Conservation (phyloP, 2,113 vertebrate genomes). For the Pygoscelis adeliae region DNA sequence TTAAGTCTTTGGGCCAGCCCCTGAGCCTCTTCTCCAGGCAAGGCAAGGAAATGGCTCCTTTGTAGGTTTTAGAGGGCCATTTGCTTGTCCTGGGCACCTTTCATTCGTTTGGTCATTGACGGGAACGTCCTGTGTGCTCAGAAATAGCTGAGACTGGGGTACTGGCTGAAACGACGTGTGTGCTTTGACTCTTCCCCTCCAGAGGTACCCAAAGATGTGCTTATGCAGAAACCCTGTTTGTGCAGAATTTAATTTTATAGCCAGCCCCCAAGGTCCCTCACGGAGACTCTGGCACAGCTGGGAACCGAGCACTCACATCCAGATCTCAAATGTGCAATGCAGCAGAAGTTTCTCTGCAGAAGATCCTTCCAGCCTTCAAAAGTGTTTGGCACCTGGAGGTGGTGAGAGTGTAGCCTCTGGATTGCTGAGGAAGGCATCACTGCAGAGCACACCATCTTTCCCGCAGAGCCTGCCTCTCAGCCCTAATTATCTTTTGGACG, state of each 20-base stretch:
- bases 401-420: not conserved
- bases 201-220: not conserved
- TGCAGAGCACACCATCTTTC: not conserved
- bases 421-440: not conserved
- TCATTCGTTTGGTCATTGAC: not conserved
- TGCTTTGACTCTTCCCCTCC: not conserved
- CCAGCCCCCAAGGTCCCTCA: too few species aligned
- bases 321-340: not conserved
- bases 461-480: not conserved
- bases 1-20: not conserved
- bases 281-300: not conserved
- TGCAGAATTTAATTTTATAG: not conserved
- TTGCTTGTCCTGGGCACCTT: not conserved
- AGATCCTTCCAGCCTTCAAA: not conserved
- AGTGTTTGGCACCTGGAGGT: not conserved
- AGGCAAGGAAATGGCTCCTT: not conserved
- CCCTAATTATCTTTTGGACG: not conserved
- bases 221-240: not conserved
- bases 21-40: not conserved
- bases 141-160: not conserved
- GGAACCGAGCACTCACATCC: not conserved
- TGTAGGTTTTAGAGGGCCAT: not conserved
- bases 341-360: not conserved
- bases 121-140: not conserved
- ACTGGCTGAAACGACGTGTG: fast-evolving